Evolutionary conservation across 2,113 vertebrate species (phyloP).

Genomic region (Nansenia antarctica): DNA sequence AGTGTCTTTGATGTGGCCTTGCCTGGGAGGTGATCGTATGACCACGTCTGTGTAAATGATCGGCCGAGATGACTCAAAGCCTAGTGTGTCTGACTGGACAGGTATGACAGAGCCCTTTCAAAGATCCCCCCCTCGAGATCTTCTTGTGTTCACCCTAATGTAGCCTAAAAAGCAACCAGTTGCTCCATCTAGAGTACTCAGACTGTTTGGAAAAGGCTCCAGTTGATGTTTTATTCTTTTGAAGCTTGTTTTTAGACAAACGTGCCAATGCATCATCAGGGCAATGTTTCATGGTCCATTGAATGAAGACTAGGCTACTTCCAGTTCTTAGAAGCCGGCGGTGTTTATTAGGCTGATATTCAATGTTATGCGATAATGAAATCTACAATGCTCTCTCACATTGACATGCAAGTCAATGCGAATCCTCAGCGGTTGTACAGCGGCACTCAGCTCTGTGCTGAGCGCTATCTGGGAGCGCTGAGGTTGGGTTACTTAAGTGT

Average conservation of each 20-base stretch:
- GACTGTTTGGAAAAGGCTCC: not conserved
- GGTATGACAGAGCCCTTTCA: not conserved
- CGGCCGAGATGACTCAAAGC: not conserved
- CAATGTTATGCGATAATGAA: too few species aligned
- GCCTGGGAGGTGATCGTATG: slow-evolving; percentile 6
- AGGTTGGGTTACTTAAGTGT: slow-evolving; percentile 35
- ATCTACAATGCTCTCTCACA: too few species aligned
- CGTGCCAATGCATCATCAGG: too few species aligned
- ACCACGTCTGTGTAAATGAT: slow-evolving; percentile 3
- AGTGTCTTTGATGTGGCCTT: slow-evolving; percentile 12
- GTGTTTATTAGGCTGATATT: too few species aligned
- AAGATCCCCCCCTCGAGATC: not conserved
- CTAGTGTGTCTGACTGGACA: not conserved
- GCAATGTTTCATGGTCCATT: too few species aligned
- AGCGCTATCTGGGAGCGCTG: slow-evolving; percentile 5
- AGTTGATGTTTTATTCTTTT: too few species aligned
- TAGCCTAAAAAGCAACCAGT: not conserved
- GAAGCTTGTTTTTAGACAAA: too few species aligned
- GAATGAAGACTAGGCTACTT: not conserved
- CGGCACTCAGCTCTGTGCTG: slow-evolving; percentile 1
- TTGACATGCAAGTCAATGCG: too few species aligned
- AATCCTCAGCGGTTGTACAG: not conserved
- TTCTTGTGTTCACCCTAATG: not conserved
- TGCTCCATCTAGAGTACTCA: not conserved
- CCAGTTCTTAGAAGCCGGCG: not conserved